These are phyloP conservation scores for Tenthredo mesomela DNA, from an alignment of 2,888 invertebrate genomes.

Conservation along the genomic window DNA sequence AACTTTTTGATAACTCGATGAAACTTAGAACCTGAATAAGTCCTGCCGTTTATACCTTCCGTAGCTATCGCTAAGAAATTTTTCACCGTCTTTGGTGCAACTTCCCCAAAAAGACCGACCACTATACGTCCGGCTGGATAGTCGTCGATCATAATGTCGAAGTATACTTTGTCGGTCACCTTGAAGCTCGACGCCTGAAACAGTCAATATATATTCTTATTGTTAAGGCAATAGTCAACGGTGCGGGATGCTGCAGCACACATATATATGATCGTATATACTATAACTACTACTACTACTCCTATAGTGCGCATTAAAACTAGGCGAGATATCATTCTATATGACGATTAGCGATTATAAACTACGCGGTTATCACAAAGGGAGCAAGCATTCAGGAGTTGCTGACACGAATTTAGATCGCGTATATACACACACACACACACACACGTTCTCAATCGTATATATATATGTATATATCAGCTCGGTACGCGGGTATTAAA, in stretches of 20 bases:
- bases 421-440: background rate
- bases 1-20: slow-evolving; percentile 93
- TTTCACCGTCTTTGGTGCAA: slow-evolving; percentile 90
- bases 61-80: slow-evolving; percentile 92
- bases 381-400: slow-evolving; percentile 32
- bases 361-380: slow-evolving; percentile 14
- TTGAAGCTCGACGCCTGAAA: slow-evolving; percentile 83
- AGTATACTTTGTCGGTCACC: slow-evolving; percentile 90
- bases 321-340: slow-evolving; percentile 16
- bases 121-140: slow-evolving; percentile 88
- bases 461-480: background rate
- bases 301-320: slow-evolving; percentile 16
- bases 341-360: background rate
- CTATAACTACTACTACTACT: too few species aligned
- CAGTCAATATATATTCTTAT: background rate
- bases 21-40: slow-evolving; percentile 89
- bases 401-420: slow-evolving; percentile 45
- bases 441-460: background rate
- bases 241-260: background rate
- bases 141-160: slow-evolving; percentile 89
- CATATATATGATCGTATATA: background rate
- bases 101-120: slow-evolving; percentile 93
- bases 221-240: background rate
- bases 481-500: slow-evolving; percentile 21
- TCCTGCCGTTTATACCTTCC: slow-evolving; percentile 86